Evolutionary conservation across 2,888 invertebrate species (phyloP), one percentile per base, ranked within the genome.

Genomic region (Melitaea athalia): DNA sequence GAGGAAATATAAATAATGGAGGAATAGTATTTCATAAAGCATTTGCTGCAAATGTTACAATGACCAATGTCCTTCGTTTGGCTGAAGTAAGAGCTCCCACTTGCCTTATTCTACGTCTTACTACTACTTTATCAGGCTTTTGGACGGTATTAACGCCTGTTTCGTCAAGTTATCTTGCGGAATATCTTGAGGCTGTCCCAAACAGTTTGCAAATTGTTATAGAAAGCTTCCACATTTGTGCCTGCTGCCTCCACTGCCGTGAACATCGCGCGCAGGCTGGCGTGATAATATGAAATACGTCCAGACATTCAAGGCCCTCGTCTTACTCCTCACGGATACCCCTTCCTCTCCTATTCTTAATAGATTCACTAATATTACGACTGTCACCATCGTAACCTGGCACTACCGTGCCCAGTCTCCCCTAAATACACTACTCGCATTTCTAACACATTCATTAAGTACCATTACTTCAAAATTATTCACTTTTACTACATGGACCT

Each of bases 1-100:
- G 60, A 0, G 71, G 75, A 66, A 77, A 47, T 47, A 47, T 10
- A 47, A 47, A 47, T 1, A 14, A 47, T 6, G 14, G 45, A 3
- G 45, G 45, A 47, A 47, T 47, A 10, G 12, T 11, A 11, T 47
- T 47, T 10, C 45, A 5, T 11, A 47, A 47, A 4, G 14, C 45
- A 47, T 47, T 47, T 47, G 8, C 45, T 47, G 45, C 12, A 47
- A 7, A 47, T 10, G 45, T 11, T 11, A 14, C 45, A 14, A 11
- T 47, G 11, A 47, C 11, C 8, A 47, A 47, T 47, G 11, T 0
- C 4, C 11, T 0, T 10, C 45, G 45, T 14, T 47, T 11, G 11
- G 45, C 45, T 47, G 45, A 47, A 11, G 45, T 47, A 11, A 5
- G 10, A 14, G 45, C 45, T 47, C 12, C 45, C 45, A 47, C 14